phyloP scores from a whole-genome alignment of 30 jellyfish, hydroid and myxozoan species.

The Mastigias papua region DNA sequence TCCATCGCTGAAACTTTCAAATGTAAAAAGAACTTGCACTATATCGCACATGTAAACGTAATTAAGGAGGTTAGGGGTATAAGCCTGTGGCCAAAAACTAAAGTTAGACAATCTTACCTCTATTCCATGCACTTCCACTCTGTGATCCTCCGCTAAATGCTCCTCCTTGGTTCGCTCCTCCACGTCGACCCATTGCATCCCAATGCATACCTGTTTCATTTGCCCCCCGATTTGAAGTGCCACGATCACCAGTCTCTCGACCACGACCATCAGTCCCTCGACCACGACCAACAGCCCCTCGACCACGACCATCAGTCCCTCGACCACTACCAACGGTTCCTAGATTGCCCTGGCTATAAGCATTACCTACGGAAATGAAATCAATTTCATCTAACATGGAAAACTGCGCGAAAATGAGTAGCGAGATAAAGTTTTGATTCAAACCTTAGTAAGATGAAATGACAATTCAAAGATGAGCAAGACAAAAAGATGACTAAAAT shows the following conservation, averaged over 20 bases:
- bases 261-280: not conserved
- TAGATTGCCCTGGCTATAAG: not conserved
- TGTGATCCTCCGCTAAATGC: slow-evolving; percentile 3
- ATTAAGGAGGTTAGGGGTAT: no score
- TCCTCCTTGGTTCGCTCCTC: slow-evolving; percentile 8
- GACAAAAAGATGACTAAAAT: no score
- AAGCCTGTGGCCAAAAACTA: no score
- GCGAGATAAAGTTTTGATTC: no score
- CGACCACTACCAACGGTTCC: not conserved
- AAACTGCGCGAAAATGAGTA: no score
- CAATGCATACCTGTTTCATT: not conserved
- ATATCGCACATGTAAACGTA: no score
- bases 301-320: not conserved
- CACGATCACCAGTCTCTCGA: slow-evolving; percentile 4
- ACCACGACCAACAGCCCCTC: not conserved
- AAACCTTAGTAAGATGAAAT: no score
- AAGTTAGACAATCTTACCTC: slow-evolving; percentile 8
- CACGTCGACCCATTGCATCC: not conserved
- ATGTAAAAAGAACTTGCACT: no score
- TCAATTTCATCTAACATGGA: no score
- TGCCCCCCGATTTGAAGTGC: not conserved
- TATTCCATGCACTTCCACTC: not conserved
- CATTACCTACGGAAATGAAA: no score
- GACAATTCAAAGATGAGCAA: no score
- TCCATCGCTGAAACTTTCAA: no score